Conservation (phyloP, 23 tunicate species). For the Halocynthia roretzi region DNA sequence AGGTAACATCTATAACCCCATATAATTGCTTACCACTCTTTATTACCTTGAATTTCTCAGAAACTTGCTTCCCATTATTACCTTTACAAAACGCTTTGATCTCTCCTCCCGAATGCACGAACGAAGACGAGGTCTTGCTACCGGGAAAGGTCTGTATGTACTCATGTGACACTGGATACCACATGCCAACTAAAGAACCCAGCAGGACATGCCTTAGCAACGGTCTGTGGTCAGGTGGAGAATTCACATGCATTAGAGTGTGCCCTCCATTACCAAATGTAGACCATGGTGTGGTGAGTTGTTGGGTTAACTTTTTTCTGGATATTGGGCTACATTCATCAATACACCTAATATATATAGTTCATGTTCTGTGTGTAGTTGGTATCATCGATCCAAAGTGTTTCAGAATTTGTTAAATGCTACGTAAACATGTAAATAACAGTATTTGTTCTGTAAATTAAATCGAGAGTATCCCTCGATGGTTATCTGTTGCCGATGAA, state of each 20-base stretch:
- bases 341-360: too few species aligned
- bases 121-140: not conserved
- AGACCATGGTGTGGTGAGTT: constrained; percentile 6
- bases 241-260: constrained; percentile 31
- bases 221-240: constrained; percentile 60
- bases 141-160: constrained; percentile 42
- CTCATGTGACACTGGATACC: constrained; percentile 37
- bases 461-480: too few species aligned
- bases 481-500: too few species aligned
- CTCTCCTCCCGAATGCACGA: constrained; percentile 28
- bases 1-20: too few species aligned
- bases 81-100: constrained; percentile 9
- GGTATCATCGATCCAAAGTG: too few species aligned
- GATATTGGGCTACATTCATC: too few species aligned
- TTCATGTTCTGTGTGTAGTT: too few species aligned
- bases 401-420: too few species aligned
- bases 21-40: not conserved
- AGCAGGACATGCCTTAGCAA: constrained; percentile 36
- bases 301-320: not conserved
- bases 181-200: constrained; percentile 2
- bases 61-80: constrained; percentile 19
- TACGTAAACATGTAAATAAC: too few species aligned
- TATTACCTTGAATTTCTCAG: constrained; percentile 2
- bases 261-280: constrained; percentile 29
- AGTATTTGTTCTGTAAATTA: too few species aligned